Evolutionary conservation across 1,140 invertebrate genomes (phyloP), one percentile per base, ranked within the genome.

Genomic region (Caenorhabditis brenneri): DNA sequence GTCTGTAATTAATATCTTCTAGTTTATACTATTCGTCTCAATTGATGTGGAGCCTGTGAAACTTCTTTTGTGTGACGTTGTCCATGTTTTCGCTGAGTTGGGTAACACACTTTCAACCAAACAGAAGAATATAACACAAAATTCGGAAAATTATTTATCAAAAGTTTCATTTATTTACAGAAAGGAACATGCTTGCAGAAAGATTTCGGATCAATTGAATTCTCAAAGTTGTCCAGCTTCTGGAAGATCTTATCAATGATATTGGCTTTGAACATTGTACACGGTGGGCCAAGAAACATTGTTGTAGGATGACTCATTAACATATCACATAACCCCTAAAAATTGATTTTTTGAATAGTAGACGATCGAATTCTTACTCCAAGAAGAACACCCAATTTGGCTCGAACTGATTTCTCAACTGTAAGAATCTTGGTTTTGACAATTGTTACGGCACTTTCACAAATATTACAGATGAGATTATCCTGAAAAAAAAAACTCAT

Each of bases 141-240:
- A 51, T n/a, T 51, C n/a, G 36, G 19, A 36, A 3, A 36, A 27
- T 36, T 65, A 19, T 65, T 36, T 12, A 36, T 65, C 5, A 19
- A 36, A 36, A n/a, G 19, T n/a, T 51, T 6, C 6, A 51, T 51
- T 51, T 74, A 74, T 42, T 74, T 74, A 74, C 65, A 74, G 65
- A 74, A 74, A 46, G 36, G 36, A 27, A 42, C 65, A 12, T 22
- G n/a, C 15, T 74, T 74, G 15, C 65, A 74, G 16, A 74, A 42
- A 12, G 33, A n/a, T 15, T 22, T 24, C 19, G 65, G 65, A 3
- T 42, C 15, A 42, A 74, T 24, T 1, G 15, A 16, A 22, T 74
- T 24, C 10, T 74, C 36, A 5, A 46, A 46, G 9, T 22, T n/a
- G 24, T 74, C 65, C 36, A 42, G 15, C 27, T 24, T 24, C 2